Evolutionary conservation across 1,140 invertebrate genomes (phyloP), one percentile per base, ranked within the genome.

Genomic region (Augochlora pura): DNA sequence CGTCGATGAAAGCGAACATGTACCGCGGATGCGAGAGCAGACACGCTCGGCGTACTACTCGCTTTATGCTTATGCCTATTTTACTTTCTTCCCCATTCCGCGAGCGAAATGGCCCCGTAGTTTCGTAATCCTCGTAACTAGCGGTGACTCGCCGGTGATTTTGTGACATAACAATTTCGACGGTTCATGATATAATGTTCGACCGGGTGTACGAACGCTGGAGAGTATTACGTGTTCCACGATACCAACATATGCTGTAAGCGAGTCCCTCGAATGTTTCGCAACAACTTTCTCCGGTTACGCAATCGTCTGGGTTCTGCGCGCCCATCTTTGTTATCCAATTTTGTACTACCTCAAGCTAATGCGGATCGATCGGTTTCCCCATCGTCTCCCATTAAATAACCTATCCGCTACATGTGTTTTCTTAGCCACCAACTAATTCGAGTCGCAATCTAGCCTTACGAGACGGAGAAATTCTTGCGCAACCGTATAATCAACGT

Each of bases 261-360:
- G 81, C 27, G 59, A 27, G 39, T 69, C 38, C 63, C 54, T 64
- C 62, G 42, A 46, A 46, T 12, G 67, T 92, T 91, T 88, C 87
- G 90, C 86, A 91, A 92, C 60, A 89, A 81, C 91, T 92, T 92
- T 92, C 91, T 90, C 91, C 86, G 62, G 76, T 92, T 92, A 90
- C 77, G 86, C 85, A 91, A 91, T 66, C 69, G 25, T 21, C 57
- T 84, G 79, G 89, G 90, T 91, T 90, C 81, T 89, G 91, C 88
- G 91, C 88, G 89, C 88, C 88, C 87, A 90, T 90, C 91, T 90
- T 90, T 90, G 87, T 90, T 87, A 77, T 21, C 52, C 64, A 65
- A 73, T 70, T 70, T 65, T 66, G 39, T 74, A 21, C 52, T 63
- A 10, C 39, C 77, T 2, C 32, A 4, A 62, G 68, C 72, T 81